A percentile compares a stretch with the other conserved stretches of the same genome.
Conservation (phyloP, 2,888 invertebrate species). For the Amiota communis region DNA sequence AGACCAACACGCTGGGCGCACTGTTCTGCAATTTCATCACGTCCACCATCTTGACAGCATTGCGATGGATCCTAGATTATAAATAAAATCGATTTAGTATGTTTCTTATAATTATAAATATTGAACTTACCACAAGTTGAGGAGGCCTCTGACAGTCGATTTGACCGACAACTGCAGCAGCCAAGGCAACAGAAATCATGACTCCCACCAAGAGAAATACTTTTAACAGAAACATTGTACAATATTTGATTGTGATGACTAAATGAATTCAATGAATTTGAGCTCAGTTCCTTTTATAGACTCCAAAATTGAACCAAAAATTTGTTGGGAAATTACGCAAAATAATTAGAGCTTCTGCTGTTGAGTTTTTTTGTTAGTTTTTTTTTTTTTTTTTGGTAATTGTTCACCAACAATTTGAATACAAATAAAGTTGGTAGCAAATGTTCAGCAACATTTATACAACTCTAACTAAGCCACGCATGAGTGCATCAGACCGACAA, state of each 20-base stretch:
- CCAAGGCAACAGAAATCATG: too few relatives aligned
- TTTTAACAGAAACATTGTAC: too few relatives aligned
- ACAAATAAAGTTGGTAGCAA: constrained; percentile 29
- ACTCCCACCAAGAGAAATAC: too few relatives aligned
- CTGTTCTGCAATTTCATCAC: constrained; percentile 60
- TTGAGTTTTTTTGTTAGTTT: too few relatives aligned
- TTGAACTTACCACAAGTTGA: constrained; percentile 65
- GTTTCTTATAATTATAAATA: not conserved
- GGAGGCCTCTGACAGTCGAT: constrained; percentile 69
- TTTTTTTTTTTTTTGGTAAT: too few relatives aligned
- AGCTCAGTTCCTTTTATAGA: not conserved
- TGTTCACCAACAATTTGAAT: constrained; percentile 14
- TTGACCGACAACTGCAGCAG: not conserved
- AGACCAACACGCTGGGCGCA: constrained; percentile 64
- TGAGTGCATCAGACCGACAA: constrained; percentile 34
- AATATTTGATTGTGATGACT: not conserved
- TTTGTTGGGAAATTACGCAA: not conserved
- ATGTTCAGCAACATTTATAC: constrained; percentile 31
- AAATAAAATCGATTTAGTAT: not conserved
- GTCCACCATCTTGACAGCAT: constrained; percentile 69
- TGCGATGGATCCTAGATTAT: constrained; percentile 62
- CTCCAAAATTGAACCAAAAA: not conserved
- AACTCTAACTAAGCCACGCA: constrained; percentile 36
- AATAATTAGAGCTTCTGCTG: too few relatives aligned
- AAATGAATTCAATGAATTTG: not conserved